Percentiles rank a stretch among this genome's conserved stretches.
phyloP scores from a whole-genome alignment of 2,888 invertebrate genomes.

The Catocala fraxini region DNA sequence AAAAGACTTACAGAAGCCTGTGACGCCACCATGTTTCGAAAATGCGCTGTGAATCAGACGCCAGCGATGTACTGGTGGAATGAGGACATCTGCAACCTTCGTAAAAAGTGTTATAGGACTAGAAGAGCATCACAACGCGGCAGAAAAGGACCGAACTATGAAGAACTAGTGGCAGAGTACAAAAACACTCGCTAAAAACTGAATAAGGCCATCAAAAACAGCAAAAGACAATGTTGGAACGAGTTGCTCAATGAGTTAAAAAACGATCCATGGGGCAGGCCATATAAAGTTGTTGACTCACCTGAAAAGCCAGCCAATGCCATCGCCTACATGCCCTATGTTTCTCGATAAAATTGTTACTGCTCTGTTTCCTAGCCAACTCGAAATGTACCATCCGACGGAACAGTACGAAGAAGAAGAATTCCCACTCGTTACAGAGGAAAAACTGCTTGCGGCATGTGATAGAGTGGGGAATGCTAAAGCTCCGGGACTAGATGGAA shows the following conservation, averaged over 20 bases:
- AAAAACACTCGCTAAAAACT: slow-evolving; percentile 8
- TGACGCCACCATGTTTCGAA: background rate
- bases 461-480: too few relatives aligned
- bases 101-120: slow-evolving; percentile 5
- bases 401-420: too few relatives aligned
- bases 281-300: background rate
- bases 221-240: slow-evolving; percentile 2
- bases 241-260: background rate
- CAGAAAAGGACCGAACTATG: slow-evolving; percentile 6
- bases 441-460: too few relatives aligned
- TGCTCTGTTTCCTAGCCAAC: too few relatives aligned
- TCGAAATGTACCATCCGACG: too few relatives aligned
- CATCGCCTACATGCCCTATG: too few relatives aligned
- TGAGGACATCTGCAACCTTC: slow-evolving; percentile 1
- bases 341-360: too few relatives aligned
- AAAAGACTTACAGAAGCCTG: slow-evolving; percentile 5
- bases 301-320: background rate
- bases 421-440: too few relatives aligned
- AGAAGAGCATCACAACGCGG: too few relatives aligned
- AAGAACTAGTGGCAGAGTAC: slow-evolving; percentile 9
- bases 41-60: slow-evolving; percentile 1
- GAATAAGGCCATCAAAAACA: slow-evolving; percentile 11
- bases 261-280: too few relatives aligned
- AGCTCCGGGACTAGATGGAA: too few relatives aligned
- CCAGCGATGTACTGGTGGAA: slow-evolving; percentile 7